These are phyloP conservation scores for Hoplodrina blanda DNA, from an alignment of 2,888 invertebrate genomes.

Conservation along the genomic window DNA sequence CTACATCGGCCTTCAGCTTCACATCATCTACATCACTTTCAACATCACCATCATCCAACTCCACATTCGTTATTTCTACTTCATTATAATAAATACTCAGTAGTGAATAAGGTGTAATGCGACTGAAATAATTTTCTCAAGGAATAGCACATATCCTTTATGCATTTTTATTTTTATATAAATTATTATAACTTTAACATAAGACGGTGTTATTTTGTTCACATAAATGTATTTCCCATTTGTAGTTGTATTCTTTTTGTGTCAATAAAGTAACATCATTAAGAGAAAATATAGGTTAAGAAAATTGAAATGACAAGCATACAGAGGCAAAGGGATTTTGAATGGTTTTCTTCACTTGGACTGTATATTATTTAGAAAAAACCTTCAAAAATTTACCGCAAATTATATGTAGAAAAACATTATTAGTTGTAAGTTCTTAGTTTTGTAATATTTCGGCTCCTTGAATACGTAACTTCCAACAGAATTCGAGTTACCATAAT, in stretches of 20 bases:
- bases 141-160: constrained; percentile 81
- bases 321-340: constrained; percentile 88
- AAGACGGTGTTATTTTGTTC: constrained; percentile 67
- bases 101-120: constrained; percentile 78
- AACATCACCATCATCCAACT: constrained; percentile 54
- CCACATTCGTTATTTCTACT: constrained; percentile 56
- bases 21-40: constrained; percentile 68
- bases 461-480: constrained; percentile 80
- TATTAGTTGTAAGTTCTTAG: constrained; percentile 73
- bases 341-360: constrained; percentile 81
- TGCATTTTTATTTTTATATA: constrained; percentile 85
- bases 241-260: constrained; percentile 54
- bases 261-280: constrained; percentile 71
- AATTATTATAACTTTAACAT: constrained; percentile 75
- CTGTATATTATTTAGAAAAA: constrained; percentile 85
- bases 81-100: constrained; percentile 82
- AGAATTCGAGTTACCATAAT: constrained; percentile 88
- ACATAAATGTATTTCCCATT: constrained; percentile 53
- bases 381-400: constrained; percentile 84
- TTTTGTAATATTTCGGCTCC: constrained; percentile 68
- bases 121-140: constrained; percentile 82
- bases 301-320: constrained; percentile 84
- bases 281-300: constrained; percentile 71
- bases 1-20: constrained; percentile 71
- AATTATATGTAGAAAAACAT: constrained; percentile 68